phyloP scores from a whole-genome alignment of 2,113 vertebrate genomes.

The Calyptommatus sinebrachiatus region DNA sequence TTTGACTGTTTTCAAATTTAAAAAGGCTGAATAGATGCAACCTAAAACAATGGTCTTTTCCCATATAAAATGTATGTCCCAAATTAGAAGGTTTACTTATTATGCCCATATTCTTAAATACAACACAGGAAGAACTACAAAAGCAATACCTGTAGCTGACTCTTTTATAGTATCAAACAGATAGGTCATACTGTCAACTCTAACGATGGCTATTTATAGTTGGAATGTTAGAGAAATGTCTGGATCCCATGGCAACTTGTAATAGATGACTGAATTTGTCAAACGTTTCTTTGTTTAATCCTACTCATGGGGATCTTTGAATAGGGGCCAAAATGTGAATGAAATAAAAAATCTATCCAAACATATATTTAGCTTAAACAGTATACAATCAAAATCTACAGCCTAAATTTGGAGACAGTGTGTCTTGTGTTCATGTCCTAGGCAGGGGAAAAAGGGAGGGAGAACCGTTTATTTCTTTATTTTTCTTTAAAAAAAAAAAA shows the following conservation, averaged over 20 bases:
- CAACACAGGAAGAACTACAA: background rate
- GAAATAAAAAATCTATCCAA: background rate
- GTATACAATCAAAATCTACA: background rate
- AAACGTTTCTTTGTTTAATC: background rate
- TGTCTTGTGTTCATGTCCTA: background rate
- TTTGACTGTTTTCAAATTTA: too few relatives aligned
- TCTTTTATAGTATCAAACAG: background rate
- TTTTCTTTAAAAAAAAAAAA: background rate
- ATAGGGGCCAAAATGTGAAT: background rate
- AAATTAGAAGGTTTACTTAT: background rate
- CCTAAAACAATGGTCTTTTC: background rate
- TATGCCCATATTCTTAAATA: background rate
- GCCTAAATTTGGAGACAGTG: background rate
- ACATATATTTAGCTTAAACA: background rate
- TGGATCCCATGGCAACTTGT: background rate
- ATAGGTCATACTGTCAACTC: background rate
- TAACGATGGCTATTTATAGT: background rate
- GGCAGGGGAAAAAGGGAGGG: background rate
- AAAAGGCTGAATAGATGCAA: too few relatives aligned
- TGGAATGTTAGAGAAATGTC: background rate
- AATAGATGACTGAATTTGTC: background rate
- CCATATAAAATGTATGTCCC: background rate
- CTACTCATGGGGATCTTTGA: background rate
- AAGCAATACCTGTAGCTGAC: background rate
- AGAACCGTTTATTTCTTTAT: background rate